A percentile compares a stretch with the other conserved stretches of the same genome.
phyloP scores from a whole-genome alignment of 2,888 invertebrate species.

The Dimorphilus gyrociliatus region DNA sequence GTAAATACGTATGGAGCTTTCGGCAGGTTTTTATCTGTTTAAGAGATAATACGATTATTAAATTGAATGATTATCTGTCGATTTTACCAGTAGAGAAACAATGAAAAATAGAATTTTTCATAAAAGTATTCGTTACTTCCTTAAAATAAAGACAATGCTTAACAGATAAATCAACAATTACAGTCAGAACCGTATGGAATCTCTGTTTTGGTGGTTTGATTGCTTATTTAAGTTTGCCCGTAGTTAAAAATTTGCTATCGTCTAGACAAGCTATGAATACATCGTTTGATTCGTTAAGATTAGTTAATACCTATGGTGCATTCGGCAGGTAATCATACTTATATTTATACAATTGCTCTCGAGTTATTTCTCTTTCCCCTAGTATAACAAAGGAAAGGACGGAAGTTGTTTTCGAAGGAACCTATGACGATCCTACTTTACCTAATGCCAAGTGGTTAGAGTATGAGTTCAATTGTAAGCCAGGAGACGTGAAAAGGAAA shows the following conservation, averaged over 20 bases:
- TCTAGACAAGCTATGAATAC: conserved; percentile 6
- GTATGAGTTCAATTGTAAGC: conserved; percentile 40
- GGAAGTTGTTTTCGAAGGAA: conserved; percentile 38
- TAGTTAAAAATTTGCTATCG: conserved; percentile 2
- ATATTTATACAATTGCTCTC: no score
- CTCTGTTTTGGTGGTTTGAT: conserved; percentile 1
- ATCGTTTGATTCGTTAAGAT: conserved; percentile 3
- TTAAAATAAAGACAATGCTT: conserved; percentile 1
- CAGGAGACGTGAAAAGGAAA: conserved; percentile 27
- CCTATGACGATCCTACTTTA: conserved; percentile 20
- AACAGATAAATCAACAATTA: no score
- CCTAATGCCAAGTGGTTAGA: conserved; percentile 31
- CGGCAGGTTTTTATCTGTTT: conserved; percentile 28
- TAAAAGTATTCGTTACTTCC: no score
- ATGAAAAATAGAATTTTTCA: no score
- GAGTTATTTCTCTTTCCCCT: no score
- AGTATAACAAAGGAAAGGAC: conserved; percentile 37
- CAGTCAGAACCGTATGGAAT: no score
- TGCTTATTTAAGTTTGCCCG: conserved; percentile 2
- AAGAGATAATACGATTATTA: no score
- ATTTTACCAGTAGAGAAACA: no score
- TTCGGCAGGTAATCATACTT: conserved; percentile 6
- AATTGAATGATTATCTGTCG: no score
- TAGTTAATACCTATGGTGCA: conserved; percentile 6
- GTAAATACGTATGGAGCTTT: conserved; percentile 41